Conservation (phyloP, 2,797 vertebrate species). For the Kryptolebias ocellatus region DNA sequence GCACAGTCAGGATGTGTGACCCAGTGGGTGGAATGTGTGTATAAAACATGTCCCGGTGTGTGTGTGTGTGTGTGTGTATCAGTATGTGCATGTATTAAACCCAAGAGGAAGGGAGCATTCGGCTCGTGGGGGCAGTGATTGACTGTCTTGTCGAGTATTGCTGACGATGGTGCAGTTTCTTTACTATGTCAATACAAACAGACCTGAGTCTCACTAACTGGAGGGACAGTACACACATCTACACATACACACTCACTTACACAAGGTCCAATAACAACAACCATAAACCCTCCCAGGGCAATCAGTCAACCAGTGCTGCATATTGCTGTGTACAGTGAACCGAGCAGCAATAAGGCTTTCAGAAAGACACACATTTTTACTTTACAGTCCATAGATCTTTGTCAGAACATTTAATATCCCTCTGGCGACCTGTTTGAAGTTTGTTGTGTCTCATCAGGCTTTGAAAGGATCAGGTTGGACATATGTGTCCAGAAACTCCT, state of each 20-base stretch:
- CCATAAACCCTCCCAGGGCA: slow-evolving; percentile 35
- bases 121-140: slow-evolving; percentile 57
- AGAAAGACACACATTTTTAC: slow-evolving; percentile 49
- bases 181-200: slow-evolving; percentile 66
- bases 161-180: slow-evolving; percentile 64
- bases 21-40: neutral
- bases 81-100: slow-evolving; percentile 21
- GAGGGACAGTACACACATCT: slow-evolving; percentile 16
- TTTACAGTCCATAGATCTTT: slow-evolving; percentile 55
- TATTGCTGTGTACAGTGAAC: slow-evolving; percentile 54
- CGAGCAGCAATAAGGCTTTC: slow-evolving; percentile 47
- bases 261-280: slow-evolving; percentile 28
- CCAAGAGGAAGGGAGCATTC: slow-evolving; percentile 33
- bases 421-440: slow-evolving; percentile 34
- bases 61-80: neutral
- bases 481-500: slow-evolving; percentile 60
- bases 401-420: slow-evolving; percentile 55
- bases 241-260: slow-evolving; percentile 10
- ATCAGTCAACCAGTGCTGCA: slow-evolving; percentile 62
- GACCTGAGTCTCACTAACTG: slow-evolving; percentile 48
- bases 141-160: slow-evolving; percentile 62
- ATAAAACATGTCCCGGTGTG: neutral
- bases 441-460: slow-evolving; percentile 40
- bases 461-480: slow-evolving; percentile 61
- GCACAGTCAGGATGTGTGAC: neutral